These are phyloP conservation scores for Dasypolia templi DNA, from an alignment of 2,888 invertebrate genomes.

Conservation along the genomic window DNA sequence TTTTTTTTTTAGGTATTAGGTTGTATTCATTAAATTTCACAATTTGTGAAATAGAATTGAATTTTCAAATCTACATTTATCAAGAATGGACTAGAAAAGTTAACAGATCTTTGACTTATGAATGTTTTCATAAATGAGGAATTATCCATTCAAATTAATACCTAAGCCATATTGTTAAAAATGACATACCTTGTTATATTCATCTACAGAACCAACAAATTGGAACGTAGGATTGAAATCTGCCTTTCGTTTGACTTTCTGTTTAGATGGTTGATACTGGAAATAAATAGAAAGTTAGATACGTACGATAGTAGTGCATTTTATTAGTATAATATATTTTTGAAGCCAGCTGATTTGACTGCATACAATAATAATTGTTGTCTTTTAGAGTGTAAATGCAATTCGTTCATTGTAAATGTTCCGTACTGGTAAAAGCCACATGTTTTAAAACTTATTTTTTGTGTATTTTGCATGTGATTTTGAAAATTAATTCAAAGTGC, in stretches of 20 bases:
- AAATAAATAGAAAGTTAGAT: conserved; percentile 65
- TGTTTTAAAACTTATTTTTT: background rate
- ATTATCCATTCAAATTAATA: background rate
- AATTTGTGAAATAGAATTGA: background rate
- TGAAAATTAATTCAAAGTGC: conserved; percentile 38
- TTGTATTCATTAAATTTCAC: background rate
- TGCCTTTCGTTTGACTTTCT: conserved; percentile 92
- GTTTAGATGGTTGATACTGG: conserved; percentile 96
- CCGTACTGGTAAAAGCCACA: background rate
- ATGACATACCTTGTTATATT: conserved; percentile 92
- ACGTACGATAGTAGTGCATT: background rate
- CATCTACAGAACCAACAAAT: conserved; percentile 94
- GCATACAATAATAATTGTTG: background rate
- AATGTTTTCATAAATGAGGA: background rate
- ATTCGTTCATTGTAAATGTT: background rate
- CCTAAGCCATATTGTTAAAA: background rate
- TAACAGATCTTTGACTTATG: background rate
- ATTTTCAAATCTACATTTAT: background rate
- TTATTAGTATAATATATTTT: too few relatives aligned
- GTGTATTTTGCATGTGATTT: background rate
- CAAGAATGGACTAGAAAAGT: background rate
- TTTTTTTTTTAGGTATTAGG: background rate
- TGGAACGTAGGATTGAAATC: conserved; percentile 96
- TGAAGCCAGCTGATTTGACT: background rate
- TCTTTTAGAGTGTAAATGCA: background rate